A percentile compares a stretch with the other conserved stretches of the same genome.
phyloP scores from a whole-genome alignment of 2,888 invertebrate species.

The Nymphalis c-album region DNA sequence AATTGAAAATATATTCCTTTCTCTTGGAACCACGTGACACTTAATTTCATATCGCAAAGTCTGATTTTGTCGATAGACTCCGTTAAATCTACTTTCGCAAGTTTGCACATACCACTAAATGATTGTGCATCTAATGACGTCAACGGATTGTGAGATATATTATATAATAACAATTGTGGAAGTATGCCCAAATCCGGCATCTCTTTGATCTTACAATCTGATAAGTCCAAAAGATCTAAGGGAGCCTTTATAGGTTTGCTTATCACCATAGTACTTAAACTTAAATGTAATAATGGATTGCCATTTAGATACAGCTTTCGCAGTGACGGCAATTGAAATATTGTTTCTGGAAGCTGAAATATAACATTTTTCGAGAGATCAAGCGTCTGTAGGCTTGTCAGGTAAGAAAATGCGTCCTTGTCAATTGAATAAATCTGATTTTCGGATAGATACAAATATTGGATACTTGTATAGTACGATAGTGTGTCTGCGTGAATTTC shows the following conservation, averaged over 20 bases:
- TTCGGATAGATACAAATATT: slow-evolving; percentile 80
- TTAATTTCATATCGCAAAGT: slow-evolving; percentile 58
- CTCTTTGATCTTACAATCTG: slow-evolving; percentile 80
- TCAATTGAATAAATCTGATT: slow-evolving; percentile 81
- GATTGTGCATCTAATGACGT: slow-evolving; percentile 68
- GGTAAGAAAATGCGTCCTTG: slow-evolving; percentile 74
- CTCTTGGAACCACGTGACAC: slow-evolving; percentile 67
- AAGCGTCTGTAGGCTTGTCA: slow-evolving; percentile 76
- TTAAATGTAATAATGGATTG: slow-evolving; percentile 72
- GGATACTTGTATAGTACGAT: slow-evolving; percentile 74
- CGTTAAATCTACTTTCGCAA: slow-evolving; percentile 80
- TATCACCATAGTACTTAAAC: slow-evolving; percentile 60
- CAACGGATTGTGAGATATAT: slow-evolving; percentile 83
- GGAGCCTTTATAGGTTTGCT: slow-evolving; percentile 82
- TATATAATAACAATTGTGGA: slow-evolving; percentile 81
- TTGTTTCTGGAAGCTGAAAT: slow-evolving; percentile 68
- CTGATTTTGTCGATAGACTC: slow-evolving; percentile 58
- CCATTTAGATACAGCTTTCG: slow-evolving; percentile 83
- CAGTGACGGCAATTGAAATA: slow-evolving; percentile 81
- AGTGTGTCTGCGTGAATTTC: slow-evolving; percentile 76
- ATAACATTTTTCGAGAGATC: slow-evolving; percentile 82
- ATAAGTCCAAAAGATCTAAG: slow-evolving; percentile 81
- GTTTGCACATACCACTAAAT: slow-evolving; percentile 83
- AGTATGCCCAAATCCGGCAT: slow-evolving; percentile 83
- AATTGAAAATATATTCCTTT: slow-evolving; percentile 59